A percentile compares a stretch with the other conserved stretches of the same genome.
These are phyloP conservation scores for Tetramorium parvispinum DNA, from an alignment of 1,140 invertebrate genomes.

Conservation along the genomic window DNA sequence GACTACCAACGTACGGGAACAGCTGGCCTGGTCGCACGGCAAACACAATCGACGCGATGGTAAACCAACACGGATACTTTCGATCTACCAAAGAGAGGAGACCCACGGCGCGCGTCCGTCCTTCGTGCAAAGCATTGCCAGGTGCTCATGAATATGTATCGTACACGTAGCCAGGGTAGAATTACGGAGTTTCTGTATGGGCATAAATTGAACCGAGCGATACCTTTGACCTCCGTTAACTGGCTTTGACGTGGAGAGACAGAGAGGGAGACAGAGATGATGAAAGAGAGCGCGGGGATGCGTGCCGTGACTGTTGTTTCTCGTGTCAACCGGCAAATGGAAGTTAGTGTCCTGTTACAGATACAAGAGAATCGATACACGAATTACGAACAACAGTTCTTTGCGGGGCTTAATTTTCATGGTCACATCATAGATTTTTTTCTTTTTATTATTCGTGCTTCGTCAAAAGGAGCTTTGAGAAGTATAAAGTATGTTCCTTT, in stretches of 20 bases:
- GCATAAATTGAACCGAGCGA: conserved; percentile 46
- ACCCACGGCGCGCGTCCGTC: conserved; percentile 40
- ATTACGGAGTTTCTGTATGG: conserved; percentile 24
- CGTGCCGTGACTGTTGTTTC: conserved; percentile 20
- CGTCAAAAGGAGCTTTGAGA: not conserved
- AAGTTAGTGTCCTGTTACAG: not conserved
- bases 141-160: conserved; percentile 56
- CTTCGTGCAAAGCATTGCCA: conserved; percentile 54
- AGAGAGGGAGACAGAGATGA: not conserved
- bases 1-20: not conserved
- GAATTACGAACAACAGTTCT: conserved; percentile 10
- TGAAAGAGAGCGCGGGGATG: not conserved
- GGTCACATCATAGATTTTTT: not conserved
- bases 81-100: conserved; percentile 36
- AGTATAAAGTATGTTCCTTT: not conserved
- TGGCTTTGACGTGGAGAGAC: not conserved
- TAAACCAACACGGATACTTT: conserved; percentile 51
- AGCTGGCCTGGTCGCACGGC: conserved; percentile 50
- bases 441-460: not conserved
- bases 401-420: conserved; percentile 2
- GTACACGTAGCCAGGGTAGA: conserved; percentile 6
- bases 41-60: conserved; percentile 38
- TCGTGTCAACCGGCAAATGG: conserved; percentile 25
- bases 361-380: conserved; percentile 18
- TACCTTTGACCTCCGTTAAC: conserved; percentile 44